phyloP scores from a whole-genome alignment of 2,888 invertebrate genomes.

The Pharmacophagus antenor region DNA sequence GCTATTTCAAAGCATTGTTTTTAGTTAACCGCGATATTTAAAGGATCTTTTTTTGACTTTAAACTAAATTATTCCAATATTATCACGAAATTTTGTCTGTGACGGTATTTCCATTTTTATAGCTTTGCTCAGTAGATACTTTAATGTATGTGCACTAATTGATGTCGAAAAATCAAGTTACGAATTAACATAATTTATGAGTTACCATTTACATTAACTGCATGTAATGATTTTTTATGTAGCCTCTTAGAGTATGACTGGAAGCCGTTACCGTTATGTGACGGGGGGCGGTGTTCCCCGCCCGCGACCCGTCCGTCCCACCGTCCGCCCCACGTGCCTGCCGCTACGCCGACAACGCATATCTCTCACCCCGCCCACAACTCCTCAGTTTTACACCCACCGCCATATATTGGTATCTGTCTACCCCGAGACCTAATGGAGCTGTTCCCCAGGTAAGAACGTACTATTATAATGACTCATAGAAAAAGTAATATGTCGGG shows the following conservation, averaged over 20 bases:
- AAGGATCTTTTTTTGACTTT: too few relatives aligned
- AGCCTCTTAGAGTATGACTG: conserved; percentile 74
- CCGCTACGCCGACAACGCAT: conserved; percentile 32
- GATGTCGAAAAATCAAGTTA: background rate
- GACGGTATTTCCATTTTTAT: too few relatives aligned
- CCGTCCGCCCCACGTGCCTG: conserved; percentile 32
- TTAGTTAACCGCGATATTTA: too few relatives aligned
- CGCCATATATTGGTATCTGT: conserved; percentile 86
- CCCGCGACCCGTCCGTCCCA: conserved; percentile 33
- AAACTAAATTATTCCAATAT: too few relatives aligned
- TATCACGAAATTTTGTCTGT: too few relatives aligned
- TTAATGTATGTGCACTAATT: too few relatives aligned
- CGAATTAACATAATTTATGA: background rate
- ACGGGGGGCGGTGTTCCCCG: conserved; percentile 35
- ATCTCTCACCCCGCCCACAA: conserved; percentile 35
- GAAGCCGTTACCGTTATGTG: conserved; percentile 62
- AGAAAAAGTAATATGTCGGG: too few relatives aligned
- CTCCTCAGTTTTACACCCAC: conserved; percentile 35
- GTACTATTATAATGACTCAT: background rate
- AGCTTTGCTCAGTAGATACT: too few relatives aligned
- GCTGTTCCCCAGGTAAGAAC: conserved; percentile 81
- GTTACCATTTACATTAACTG: background rate
- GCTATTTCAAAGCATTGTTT: too few relatives aligned
- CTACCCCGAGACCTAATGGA: conserved; percentile 85
- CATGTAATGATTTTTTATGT: conserved; percentile 1